phyloP scores from a whole-genome alignment of 2,113 vertebrate species.

The Cyphomyrus discorhynchus region DNA sequence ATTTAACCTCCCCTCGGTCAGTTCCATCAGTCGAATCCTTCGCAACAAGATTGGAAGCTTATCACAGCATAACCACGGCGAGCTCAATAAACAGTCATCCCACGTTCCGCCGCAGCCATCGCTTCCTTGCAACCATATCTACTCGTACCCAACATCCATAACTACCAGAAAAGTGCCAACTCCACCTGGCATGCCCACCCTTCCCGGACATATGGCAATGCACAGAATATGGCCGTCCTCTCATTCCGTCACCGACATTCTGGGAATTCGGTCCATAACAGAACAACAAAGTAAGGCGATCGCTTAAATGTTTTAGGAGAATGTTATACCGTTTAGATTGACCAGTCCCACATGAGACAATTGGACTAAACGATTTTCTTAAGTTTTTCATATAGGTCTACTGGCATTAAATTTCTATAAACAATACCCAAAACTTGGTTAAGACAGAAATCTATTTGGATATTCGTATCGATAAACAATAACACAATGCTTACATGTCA shows the following conservation, averaged over 20 bases:
- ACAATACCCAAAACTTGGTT: neutral
- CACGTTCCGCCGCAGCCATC: slow-evolving; percentile 73
- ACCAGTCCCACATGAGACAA: neutral
- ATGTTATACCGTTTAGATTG: neutral
- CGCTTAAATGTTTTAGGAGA: slow-evolving; percentile 11
- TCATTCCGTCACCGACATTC: slow-evolving; percentile 96
- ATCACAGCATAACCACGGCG: slow-evolving; percentile 86
- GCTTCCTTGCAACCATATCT: slow-evolving; percentile 92
- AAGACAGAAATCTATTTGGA: neutral
- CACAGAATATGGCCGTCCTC: slow-evolving; percentile 98
- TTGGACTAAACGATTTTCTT: neutral
- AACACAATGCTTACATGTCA: neutral
- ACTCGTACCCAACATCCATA: slow-evolving; percentile 86
- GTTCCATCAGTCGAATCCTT: slow-evolving; percentile 97
- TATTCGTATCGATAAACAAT: neutral
- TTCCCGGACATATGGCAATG: slow-evolving; percentile 90
- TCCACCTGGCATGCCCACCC: slow-evolving; percentile 78
- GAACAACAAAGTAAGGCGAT: slow-evolving; percentile 92
- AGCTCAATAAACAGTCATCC: slow-evolving; percentile 81
- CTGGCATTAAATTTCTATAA: neutral
- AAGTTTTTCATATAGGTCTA: neutral
- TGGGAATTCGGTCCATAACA: slow-evolving; percentile 92
- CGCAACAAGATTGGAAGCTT: slow-evolving; percentile 98
- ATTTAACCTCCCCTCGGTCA: slow-evolving; percentile 96
- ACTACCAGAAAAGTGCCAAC: slow-evolving; percentile 79